phyloP scores from a whole-genome alignment of 2,888 invertebrate species.

The Apocheima hispidaria region DNA sequence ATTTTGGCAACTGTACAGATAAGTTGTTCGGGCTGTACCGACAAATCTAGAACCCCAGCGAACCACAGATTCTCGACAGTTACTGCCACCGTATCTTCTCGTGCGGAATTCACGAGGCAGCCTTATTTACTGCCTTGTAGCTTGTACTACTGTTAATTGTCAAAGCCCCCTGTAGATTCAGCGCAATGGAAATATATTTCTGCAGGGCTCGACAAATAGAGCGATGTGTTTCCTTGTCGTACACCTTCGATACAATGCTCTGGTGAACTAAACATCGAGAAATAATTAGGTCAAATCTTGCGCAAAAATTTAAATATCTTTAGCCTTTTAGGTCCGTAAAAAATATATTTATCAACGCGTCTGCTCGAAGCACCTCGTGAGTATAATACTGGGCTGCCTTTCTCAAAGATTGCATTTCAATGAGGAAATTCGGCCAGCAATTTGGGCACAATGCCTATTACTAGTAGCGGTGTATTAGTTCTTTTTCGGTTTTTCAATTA shows the following conservation, averaged over 20 bases:
- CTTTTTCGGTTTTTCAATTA: too few species aligned
- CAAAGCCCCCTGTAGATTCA: conserved; percentile 28
- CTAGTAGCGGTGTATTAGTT: too few species aligned
- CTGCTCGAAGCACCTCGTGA: too few species aligned
- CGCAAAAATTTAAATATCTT: too few species aligned
- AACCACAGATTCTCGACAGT: conserved; percentile 26
- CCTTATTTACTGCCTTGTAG: conserved; percentile 27
- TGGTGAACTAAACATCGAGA: not conserved
- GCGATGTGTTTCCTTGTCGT: conserved; percentile 1
- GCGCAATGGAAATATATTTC: conserved; percentile 22
- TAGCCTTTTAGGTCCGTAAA: too few species aligned
- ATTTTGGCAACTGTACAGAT: not conserved
- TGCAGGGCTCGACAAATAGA: conserved; percentile 14
- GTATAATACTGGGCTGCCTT: too few species aligned
- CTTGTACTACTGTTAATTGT: conserved; percentile 29
- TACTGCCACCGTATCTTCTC: conserved; percentile 23
- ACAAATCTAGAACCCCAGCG: conserved; percentile 22
- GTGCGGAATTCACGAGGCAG: conserved; percentile 26
- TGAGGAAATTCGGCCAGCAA: too few species aligned
- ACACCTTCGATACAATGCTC: not conserved
- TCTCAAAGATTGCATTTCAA: too few species aligned
- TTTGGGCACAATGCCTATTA: too few species aligned
- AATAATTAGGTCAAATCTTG: not conserved
- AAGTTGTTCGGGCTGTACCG: conserved; percentile 1
- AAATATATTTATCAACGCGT: too few species aligned